These are phyloP conservation scores for Heliconius nattereri DNA, from an alignment of 1,140 invertebrate genomes.

Conservation along the genomic window DNA sequence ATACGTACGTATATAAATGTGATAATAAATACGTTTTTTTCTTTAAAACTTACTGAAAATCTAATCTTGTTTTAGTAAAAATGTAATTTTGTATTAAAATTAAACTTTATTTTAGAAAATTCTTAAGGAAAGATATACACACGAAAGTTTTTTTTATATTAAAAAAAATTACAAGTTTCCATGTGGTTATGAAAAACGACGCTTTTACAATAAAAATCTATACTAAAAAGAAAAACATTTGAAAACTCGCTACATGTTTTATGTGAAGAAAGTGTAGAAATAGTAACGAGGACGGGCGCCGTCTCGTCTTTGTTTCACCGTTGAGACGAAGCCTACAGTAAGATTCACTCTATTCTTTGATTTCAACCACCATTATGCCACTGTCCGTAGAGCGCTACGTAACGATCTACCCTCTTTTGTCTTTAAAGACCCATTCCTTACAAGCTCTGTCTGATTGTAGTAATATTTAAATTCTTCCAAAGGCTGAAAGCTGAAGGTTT, in stretches of 20 bases:
- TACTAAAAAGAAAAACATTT: neutral
- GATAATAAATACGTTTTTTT: too few species aligned
- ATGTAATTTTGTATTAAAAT: too few species aligned
- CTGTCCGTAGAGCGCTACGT: neutral
- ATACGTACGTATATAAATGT: too few species aligned
- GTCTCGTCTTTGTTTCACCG: neutral
- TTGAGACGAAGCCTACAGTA: neutral
- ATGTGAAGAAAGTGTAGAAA: neutral
- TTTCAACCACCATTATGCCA: conserved; percentile 1
- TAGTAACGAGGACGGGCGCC: neutral
- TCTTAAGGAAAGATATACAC: too few species aligned
- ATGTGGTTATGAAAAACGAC: too few species aligned
- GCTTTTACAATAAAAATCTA: neutral
- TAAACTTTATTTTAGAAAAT: too few species aligned
- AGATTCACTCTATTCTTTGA: conserved; percentile 10
- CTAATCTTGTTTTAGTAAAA: too few species aligned
- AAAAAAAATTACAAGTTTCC: too few species aligned
- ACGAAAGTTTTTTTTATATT: too few species aligned
- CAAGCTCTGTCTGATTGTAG: neutral
- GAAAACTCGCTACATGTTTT: neutral
- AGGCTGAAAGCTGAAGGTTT: neutral
- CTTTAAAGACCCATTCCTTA: neutral
- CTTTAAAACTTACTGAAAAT: too few species aligned
- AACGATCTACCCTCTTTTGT: neutral
- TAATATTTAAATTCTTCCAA: neutral